Evolutionary conservation across 2,888 invertebrate genomes (phyloP).

Genomic region (Synergus gifuensis): DNA sequence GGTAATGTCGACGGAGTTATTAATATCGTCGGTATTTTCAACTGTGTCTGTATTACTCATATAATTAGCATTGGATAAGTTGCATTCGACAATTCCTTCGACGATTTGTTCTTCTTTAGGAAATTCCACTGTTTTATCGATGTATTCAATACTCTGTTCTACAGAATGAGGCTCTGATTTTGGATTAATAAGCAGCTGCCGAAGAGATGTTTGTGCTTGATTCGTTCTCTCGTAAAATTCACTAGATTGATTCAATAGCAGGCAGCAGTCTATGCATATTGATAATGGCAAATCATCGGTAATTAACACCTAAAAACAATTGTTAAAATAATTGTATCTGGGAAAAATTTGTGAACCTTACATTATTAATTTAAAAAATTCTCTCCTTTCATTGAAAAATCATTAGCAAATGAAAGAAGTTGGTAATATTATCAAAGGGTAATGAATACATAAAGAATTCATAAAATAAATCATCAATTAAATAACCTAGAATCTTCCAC

Average conservation of each 20-base stretch:
- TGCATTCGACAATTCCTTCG: constrained; percentile 59
- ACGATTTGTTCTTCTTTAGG: constrained; percentile 47
- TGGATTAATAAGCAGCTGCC: constrained; percentile 65
- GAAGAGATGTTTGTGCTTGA: constrained; percentile 75
- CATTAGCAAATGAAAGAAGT: background rate
- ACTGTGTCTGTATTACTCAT: constrained; percentile 47
- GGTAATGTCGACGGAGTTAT: constrained; percentile 53
- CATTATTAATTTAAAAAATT: background rate
- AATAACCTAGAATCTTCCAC: background rate
- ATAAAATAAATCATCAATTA: background rate
- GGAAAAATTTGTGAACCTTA: background rate
- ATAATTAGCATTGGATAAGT: constrained; percentile 60
- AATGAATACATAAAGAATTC: background rate
- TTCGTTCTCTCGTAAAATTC: constrained; percentile 76
- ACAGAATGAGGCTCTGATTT: constrained; percentile 60
- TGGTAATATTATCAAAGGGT: background rate
- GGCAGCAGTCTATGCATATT: constrained; percentile 76
- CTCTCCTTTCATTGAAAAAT: background rate
- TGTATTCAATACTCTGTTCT: constrained; percentile 63
- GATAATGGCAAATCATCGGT: constrained; percentile 75
- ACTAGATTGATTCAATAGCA: constrained; percentile 74
- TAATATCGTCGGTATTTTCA: constrained; percentile 40
- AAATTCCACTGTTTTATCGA: constrained; percentile 51
- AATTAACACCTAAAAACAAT: constrained; percentile 64
- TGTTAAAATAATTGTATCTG: background rate